These are phyloP conservation scores for Whitmania pigra DNA, from an alignment of 1,140 invertebrate genomes.

Conservation along the genomic window DNA sequence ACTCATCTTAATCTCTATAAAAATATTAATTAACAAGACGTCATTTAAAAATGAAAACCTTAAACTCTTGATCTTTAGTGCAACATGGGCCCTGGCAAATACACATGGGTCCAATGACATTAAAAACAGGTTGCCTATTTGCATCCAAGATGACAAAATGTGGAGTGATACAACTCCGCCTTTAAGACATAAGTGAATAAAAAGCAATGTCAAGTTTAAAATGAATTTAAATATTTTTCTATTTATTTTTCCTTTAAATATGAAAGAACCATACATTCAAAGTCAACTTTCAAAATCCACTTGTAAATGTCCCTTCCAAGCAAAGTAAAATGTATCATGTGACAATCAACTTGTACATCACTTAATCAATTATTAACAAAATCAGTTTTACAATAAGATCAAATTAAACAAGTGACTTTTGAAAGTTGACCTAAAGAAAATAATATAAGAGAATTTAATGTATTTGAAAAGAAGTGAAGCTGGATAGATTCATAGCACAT, in stretches of 20 bases:
- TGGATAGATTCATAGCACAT: no score
- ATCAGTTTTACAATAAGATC: no score
- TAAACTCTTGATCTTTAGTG: conserved; percentile 18
- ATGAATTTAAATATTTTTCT: not conserved
- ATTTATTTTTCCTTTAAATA: not conserved
- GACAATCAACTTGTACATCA: no score
- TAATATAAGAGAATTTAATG: no score
- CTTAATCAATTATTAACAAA: no score
- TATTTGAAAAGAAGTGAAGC: no score
- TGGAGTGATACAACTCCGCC: conserved; percentile 31
- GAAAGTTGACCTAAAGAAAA: no score
- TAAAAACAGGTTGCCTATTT: conserved; percentile 16
- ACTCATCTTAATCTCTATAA: not conserved
- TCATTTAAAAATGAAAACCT: not conserved
- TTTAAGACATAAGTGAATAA: not conserved
- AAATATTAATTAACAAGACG: not conserved
- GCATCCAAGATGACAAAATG: conserved; percentile 32
- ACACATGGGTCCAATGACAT: conserved; percentile 21
- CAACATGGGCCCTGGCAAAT: conserved; percentile 24
- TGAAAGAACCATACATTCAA: not conserved
- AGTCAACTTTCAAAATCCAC: no score
- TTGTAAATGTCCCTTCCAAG: no score
- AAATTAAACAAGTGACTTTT: no score
- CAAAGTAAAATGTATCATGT: no score
- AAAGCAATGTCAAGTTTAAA: no score